Evolutionary conservation across 2,888 invertebrate genomes (phyloP).

Genomic region (Rhopalosiphum nymphaeae): DNA sequence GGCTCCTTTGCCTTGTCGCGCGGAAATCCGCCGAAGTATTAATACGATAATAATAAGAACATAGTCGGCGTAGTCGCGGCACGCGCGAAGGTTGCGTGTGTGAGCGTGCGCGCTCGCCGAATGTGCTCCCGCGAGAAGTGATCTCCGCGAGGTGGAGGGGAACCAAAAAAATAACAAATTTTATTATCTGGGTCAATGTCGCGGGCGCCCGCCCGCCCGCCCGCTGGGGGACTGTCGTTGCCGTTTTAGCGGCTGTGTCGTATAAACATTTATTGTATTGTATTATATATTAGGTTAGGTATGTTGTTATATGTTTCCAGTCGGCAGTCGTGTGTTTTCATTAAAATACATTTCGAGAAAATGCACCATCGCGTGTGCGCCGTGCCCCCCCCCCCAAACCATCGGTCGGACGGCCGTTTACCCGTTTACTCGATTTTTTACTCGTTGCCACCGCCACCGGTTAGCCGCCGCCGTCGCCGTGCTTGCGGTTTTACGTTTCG

Average conservation of each 20-base stretch:
- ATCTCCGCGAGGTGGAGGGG: neutral
- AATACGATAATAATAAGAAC: neutral
- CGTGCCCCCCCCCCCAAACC: neutral
- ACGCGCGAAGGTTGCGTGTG: conserved; percentile 23
- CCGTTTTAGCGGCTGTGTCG: neutral
- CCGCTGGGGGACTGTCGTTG: neutral
- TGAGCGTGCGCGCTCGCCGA: neutral
- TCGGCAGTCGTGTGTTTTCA: neutral
- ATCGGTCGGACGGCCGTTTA: neutral
- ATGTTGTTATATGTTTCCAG: neutral
- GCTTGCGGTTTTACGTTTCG: neutral
- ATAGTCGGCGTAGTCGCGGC: neutral
- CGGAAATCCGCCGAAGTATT: neutral
- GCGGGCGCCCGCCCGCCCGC: neutral
- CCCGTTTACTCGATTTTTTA: neutral
- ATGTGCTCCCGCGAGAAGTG: neutral
- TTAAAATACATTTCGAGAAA: neutral
- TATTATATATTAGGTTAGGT: neutral
- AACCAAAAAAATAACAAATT: conserved; percentile 21
- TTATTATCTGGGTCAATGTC: conserved; percentile 31
- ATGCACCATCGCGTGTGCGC: neutral
- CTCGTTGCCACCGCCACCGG: neutral
- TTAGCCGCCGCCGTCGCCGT: neutral
- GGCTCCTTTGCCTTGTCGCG: neutral
- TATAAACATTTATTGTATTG: neutral